Evolutionary conservation across 2,888 invertebrate genomes (phyloP).

Genomic region (Drosophila cognata): DNA sequence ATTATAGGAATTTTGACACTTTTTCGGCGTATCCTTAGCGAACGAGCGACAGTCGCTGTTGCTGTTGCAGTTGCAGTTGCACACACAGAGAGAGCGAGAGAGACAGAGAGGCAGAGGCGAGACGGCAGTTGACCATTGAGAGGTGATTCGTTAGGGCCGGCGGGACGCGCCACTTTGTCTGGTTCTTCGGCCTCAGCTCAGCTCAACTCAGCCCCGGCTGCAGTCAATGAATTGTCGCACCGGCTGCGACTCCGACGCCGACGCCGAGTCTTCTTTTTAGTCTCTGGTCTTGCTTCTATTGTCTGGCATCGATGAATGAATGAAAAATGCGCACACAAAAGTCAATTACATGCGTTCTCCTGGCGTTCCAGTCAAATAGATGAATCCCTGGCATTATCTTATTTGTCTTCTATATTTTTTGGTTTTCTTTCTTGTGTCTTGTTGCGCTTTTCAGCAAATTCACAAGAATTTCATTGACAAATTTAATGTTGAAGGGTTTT

Average conservation of each 20-base stretch:
- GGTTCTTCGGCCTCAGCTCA: constrained; percentile 27
- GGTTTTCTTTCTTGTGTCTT: constrained; percentile 44
- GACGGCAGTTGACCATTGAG: constrained; percentile 47
- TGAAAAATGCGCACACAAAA: constrained; percentile 75
- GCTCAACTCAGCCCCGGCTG: constrained; percentile 21
- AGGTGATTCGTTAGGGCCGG: constrained; percentile 60
- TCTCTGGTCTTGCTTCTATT: constrained; percentile 40
- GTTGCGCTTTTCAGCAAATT: constrained; percentile 75
- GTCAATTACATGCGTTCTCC: constrained; percentile 82
- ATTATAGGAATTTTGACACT: constrained; percentile 82
- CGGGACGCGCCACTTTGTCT: constrained; percentile 70
- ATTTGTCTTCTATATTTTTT: constrained; percentile 31
- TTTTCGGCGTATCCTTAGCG: constrained; percentile 76
- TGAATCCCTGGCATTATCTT: constrained; percentile 52
- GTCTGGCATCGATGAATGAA: constrained; percentile 64
- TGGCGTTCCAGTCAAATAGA: constrained; percentile 41
- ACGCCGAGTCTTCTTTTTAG: constrained; percentile 12
- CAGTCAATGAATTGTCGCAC: constrained; percentile 77
- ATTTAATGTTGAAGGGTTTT: constrained; percentile 63
- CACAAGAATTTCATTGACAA: constrained; percentile 54
- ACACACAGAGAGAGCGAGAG: constrained; percentile 66
- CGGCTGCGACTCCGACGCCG: constrained; percentile 21
- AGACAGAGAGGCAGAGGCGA: constrained; percentile 12
- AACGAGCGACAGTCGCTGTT: constrained; percentile 11
- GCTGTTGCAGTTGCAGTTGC: constrained; percentile 27